Conservation (phyloP, 2,113 vertebrate genomes). For the Neogale vison region DNA sequence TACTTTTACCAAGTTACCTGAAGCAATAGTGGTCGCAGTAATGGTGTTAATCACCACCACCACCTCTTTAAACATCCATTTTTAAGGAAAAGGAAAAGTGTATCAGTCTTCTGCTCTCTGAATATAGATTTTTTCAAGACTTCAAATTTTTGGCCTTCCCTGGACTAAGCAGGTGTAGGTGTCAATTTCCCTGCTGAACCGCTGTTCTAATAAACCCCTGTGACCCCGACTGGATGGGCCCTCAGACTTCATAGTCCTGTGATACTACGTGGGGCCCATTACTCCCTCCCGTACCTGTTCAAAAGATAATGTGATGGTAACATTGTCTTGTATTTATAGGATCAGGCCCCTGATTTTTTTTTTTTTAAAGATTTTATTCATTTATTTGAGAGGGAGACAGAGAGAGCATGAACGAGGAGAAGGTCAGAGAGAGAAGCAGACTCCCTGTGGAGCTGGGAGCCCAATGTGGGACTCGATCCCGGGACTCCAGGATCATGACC, state of each 20-base stretch:
- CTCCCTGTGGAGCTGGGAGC: no score
- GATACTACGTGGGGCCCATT: background rate
- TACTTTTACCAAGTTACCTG: background rate
- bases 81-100: constrained; percentile 17
- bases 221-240: background rate
- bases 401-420: no score
- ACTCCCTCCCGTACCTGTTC: background rate
- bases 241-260: background rate
- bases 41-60: background rate
- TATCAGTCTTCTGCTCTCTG: background rate
- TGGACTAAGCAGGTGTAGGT: background rate
- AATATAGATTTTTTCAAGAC: background rate
- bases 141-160: background rate
- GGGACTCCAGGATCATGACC: no score
- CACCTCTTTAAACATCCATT: constrained; percentile 4
- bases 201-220: background rate
- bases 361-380: no score
- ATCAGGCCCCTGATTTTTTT: background rate
- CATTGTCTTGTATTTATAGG: background rate
- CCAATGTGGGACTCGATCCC: no score
- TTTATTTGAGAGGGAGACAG: no score
- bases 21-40: background rate
- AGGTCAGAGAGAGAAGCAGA: no score
- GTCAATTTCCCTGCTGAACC: background rate
- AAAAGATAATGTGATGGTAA: background rate